Conservation (phyloP, 92 coral and sea anemone species). For the Zoanthus gigantus region DNA sequence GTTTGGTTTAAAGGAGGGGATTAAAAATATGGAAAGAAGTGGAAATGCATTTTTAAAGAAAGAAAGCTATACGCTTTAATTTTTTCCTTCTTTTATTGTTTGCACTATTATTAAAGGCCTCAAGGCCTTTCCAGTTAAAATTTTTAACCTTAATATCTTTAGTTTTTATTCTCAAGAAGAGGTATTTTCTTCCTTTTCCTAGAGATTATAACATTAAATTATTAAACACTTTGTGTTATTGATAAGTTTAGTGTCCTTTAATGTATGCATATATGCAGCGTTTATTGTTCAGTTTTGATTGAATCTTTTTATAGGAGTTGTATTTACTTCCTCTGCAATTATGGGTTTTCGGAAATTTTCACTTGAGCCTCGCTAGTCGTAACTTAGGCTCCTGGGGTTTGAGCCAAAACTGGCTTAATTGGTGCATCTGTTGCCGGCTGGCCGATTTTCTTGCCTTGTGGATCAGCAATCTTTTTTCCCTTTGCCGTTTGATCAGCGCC, state of each 20-base stretch:
- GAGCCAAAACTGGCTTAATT: not conserved
- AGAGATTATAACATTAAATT: too few species aligned
- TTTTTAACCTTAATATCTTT: too few species aligned
- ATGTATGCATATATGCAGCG: too few species aligned
- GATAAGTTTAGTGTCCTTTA: not conserved
- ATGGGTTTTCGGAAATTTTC: not conserved
- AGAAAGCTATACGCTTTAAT: too few species aligned
- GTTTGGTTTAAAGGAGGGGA: not conserved
- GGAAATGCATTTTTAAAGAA: not conserved
- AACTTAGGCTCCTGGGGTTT: not conserved
- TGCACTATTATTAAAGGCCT: too few species aligned
- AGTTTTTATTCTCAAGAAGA: too few species aligned
- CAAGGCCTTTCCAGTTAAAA: too few species aligned
- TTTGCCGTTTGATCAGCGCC: not conserved
- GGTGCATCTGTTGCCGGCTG: not conserved
- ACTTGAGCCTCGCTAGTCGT: not conserved
- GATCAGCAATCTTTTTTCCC: not conserved
- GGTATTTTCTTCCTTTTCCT: too few species aligned
- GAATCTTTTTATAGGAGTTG: not conserved
- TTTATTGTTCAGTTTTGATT: not conserved
- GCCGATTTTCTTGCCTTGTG: not conserved
- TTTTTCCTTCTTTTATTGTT: too few species aligned
- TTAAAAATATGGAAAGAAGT: not conserved
- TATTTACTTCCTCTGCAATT: not conserved
- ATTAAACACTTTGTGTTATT: not conserved